These are phyloP conservation scores for Pantherophis vulpinus DNA, from an alignment of 2,797 vertebrate species.

Conservation along the genomic window DNA sequence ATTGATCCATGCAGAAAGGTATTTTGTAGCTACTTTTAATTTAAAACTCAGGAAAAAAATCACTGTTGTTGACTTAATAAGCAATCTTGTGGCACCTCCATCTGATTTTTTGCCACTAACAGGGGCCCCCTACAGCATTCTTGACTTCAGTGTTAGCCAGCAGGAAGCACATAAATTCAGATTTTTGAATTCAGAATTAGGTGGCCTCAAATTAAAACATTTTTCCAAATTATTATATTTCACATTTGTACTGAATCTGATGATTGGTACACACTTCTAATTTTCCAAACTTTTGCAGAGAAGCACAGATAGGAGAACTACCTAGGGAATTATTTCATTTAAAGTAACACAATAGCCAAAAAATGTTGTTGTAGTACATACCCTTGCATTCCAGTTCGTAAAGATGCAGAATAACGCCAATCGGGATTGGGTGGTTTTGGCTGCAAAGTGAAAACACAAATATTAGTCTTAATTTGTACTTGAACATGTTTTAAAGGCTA, in stretches of 20 bases:
- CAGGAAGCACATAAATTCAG: not conserved
- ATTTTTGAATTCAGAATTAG: not conserved
- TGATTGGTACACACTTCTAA: not conserved
- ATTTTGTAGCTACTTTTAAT: not conserved
- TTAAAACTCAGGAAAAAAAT: not conserved
- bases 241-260: not conserved
- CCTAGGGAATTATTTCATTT: not conserved
- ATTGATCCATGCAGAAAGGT: not conserved
- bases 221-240: not conserved
- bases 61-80: not conserved
- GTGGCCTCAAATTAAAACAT: not conserved
- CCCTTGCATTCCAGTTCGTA: constrained; percentile 98
- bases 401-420: constrained; percentile 97
- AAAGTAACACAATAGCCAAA: not conserved
- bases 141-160: not conserved
- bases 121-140: not conserved
- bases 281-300: not conserved
- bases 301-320: not conserved
- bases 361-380: constrained; percentile 57
- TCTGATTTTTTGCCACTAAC: not conserved
- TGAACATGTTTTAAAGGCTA: accelerated
- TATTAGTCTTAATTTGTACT: constrained; percentile 11
- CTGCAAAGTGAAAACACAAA: constrained; percentile 78
- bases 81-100: not conserved
- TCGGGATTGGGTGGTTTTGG: constrained; percentile 88